phyloP scores from a whole-genome alignment of 1,140 invertebrate genomes.

The Tetramorium alpestre region DNA sequence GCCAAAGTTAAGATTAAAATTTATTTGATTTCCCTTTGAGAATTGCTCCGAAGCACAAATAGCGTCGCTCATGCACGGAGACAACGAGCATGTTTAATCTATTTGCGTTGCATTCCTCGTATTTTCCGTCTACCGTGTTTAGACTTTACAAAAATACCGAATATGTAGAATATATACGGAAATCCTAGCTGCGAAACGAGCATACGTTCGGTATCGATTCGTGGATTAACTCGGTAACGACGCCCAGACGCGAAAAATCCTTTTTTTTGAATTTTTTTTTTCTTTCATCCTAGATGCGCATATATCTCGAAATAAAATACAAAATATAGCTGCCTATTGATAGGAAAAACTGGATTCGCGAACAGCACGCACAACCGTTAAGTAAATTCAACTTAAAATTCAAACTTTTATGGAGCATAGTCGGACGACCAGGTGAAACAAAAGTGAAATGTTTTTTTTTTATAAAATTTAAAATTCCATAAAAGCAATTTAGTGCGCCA shows the following conservation, averaged over 20 bases:
- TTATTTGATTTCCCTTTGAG: not conserved
- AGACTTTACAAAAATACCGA: conserved; percentile 4
- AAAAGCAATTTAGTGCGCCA: not conserved
- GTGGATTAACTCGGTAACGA: conserved; percentile 32
- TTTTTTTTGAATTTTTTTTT: conserved; percentile 51
- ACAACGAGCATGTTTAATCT: conserved; percentile 46
- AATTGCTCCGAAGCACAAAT: conserved; percentile 9
- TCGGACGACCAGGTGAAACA: not conserved
- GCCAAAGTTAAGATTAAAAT: not conserved
- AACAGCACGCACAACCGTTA: conserved; percentile 17
- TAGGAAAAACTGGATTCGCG: conserved; percentile 21
- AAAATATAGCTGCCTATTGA: conserved; percentile 30
- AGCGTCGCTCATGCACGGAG: not conserved
- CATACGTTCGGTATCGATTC: conserved; percentile 26
- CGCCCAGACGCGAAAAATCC: conserved; percentile 4
- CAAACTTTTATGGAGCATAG: conserved; percentile 12
- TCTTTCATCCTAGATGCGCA: conserved; percentile 35
- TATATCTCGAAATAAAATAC: conserved; percentile 46
- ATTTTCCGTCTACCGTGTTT: not conserved
- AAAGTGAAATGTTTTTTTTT: conserved; percentile 27
- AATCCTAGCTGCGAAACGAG: conserved; percentile 9
- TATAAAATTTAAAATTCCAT: conserved; percentile 25
- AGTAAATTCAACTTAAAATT: conserved; percentile 45
- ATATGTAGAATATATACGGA: not conserved
- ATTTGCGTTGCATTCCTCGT: conserved; percentile 4